Percentiles rank a stretch among this genome's conserved stretches.
Conservation (phyloP, 2,797 vertebrate genomes). For the Pseudocheirus occidentalis region DNA sequence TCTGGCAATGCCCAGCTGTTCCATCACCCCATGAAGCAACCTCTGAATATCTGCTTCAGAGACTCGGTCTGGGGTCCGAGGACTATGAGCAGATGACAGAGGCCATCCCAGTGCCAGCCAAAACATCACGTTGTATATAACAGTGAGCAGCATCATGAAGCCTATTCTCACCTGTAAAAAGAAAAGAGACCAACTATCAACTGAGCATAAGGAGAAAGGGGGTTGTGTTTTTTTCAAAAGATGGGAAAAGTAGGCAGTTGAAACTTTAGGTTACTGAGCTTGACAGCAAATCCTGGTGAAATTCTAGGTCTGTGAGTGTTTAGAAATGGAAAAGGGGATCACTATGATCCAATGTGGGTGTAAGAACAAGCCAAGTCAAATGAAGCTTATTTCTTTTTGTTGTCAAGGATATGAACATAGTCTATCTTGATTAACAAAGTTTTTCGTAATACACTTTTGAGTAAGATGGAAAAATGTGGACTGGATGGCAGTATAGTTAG, state of each 20-base stretch:
- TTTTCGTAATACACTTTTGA: not conserved
- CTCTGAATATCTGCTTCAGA: slow-evolving; percentile 96
- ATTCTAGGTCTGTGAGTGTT: not conserved
- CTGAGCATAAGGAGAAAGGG: not conserved
- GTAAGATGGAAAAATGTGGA: not conserved
- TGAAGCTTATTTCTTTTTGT: not conserved
- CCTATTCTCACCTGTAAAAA: slow-evolving; percentile 77
- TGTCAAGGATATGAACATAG: not conserved
- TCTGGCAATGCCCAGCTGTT: slow-evolving; percentile 96
- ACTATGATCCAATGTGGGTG: not conserved
- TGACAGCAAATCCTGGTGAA: not conserved
- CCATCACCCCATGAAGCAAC: slow-evolving; percentile 97
- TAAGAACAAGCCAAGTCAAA: not conserved
- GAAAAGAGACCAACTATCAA: slow-evolving; percentile 27
- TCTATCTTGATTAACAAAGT: not conserved
- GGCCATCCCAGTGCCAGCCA: slow-evolving; percentile 85
- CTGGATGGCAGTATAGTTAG: not conserved
- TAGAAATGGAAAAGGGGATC: not conserved
- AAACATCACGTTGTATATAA: slow-evolving; percentile 80
- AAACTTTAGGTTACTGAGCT: not conserved
- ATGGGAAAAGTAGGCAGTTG: not conserved
- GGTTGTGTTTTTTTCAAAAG: not conserved
- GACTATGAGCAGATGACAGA: slow-evolving; percentile 86
- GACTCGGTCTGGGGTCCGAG: slow-evolving; percentile 90
- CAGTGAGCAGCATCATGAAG: slow-evolving; percentile 66